Evolutionary conservation across 2,797 vertebrate species (phyloP).

Genomic region (Euphonia xanthogaster): DNA sequence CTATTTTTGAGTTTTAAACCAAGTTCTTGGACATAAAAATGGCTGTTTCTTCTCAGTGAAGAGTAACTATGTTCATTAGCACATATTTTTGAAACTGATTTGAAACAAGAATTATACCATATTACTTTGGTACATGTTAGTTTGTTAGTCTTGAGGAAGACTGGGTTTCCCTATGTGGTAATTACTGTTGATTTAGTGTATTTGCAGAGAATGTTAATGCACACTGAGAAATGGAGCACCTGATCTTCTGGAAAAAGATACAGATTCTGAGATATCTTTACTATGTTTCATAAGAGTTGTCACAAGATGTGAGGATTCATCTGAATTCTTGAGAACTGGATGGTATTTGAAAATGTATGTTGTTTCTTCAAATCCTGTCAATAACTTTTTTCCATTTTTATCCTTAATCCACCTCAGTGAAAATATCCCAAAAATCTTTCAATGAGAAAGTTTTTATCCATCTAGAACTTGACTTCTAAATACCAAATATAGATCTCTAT

Average conservation of each 20-base stretch:
- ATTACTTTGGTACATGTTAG: neutral
- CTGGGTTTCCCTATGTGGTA: neutral
- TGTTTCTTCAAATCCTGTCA: neutral
- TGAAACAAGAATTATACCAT: neutral
- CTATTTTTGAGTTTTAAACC: neutral
- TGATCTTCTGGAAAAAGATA: neutral
- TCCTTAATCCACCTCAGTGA: neutral
- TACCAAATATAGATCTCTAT: neutral
- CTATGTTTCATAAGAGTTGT: neutral
- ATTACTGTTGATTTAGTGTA: neutral
- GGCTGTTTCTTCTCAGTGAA: neutral
- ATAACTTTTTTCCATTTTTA: neutral
- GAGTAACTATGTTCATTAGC: neutral
- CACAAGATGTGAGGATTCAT: neutral
- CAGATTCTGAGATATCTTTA: neutral
- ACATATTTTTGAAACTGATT: neutral
- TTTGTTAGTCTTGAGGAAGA: neutral
- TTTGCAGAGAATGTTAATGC: neutral
- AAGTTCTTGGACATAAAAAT: neutral
- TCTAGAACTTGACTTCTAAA: neutral
- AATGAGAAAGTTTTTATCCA: neutral
- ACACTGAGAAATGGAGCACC: neutral
- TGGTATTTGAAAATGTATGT: neutral
- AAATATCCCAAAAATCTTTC: neutral
- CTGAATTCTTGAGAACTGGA: neutral